Conservation (phyloP, 2,113 vertebrate genomes). For the Calidris pygmaea region DNA sequence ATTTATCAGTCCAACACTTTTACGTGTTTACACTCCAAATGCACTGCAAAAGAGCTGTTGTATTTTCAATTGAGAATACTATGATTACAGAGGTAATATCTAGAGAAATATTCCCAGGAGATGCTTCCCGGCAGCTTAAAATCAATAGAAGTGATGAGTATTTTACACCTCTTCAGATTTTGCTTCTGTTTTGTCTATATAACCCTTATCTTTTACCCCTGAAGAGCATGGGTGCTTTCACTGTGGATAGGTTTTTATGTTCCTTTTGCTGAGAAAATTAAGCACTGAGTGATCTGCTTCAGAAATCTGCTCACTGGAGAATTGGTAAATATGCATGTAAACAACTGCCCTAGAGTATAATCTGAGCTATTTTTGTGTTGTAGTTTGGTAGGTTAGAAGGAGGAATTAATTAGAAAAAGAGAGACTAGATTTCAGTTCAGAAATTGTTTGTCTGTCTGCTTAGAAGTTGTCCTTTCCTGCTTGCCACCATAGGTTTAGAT, state of each 20-base stretch:
- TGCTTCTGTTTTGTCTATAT: not conserved
- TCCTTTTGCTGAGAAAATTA: constrained; percentile 32
- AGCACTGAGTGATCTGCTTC: constrained; percentile 32
- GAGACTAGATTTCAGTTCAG: not conserved
- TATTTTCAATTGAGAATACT: constrained; percentile 14
- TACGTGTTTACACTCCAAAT: not conserved
- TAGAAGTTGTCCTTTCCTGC: not conserved
- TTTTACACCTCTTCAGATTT: not conserved
- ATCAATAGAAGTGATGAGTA: not conserved
- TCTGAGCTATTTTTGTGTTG: constrained; percentile 12
- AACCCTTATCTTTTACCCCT: constrained; percentile 18
- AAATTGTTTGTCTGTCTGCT: not conserved
- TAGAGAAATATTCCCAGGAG: constrained; percentile 29
- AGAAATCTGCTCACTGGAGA: constrained; percentile 35
- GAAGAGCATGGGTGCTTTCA: not conserved
- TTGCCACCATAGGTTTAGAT: not conserved
- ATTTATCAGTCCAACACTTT: not conserved
- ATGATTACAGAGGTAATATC: not conserved
- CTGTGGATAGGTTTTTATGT: not conserved
- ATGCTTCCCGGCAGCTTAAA: constrained; percentile 10
- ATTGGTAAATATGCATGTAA: constrained; percentile 30
- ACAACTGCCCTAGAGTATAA: constrained; percentile 28
- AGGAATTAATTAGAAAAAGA: constrained; percentile 12
- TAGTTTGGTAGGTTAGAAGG: not conserved
- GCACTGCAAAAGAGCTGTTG: not conserved